A percentile compares a stretch with the other conserved stretches of the same genome.
phyloP scores from a whole-genome alignment of 2,797 vertebrate genomes.

The Numenius phaeopus region DNA sequence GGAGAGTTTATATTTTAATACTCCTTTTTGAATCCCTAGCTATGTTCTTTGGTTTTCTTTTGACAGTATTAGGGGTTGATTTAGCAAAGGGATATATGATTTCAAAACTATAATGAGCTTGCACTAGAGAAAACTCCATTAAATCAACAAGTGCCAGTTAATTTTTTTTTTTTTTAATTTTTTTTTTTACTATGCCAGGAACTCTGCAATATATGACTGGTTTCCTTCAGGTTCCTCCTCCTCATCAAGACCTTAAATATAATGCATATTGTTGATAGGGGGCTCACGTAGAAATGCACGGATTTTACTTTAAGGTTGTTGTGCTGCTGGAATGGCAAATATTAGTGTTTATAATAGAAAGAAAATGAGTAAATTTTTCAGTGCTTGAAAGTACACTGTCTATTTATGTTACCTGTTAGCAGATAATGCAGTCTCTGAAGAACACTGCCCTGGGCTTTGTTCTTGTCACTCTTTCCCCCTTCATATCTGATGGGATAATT shows the following conservation, averaged over 20 bases:
- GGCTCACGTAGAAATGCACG: background rate
- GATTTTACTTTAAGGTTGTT: background rate
- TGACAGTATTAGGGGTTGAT: background rate
- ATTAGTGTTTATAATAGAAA: background rate
- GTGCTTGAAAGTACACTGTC: background rate
- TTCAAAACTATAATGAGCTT: background rate
- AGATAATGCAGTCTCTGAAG: slow-evolving; percentile 1
- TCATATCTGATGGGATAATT: slow-evolving; percentile 9
- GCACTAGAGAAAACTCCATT: background rate
- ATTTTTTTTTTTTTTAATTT: background rate
- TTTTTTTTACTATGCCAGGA: background rate
- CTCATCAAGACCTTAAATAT: background rate
- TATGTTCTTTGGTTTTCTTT: background rate
- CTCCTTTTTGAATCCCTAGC: background rate
- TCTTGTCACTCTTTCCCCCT: slow-evolving; percentile 20
- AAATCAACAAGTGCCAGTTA: background rate
- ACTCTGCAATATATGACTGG: background rate
- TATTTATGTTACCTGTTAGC: slow-evolving; percentile 31
- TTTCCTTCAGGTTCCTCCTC: background rate
- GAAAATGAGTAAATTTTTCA: background rate
- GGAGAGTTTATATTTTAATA: background rate
- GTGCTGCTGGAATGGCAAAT: background rate
- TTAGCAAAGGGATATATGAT: background rate
- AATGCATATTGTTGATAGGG: background rate
- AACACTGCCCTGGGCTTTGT: background rate